These are phyloP conservation scores for Galago senegalensis DNA, from an alignment of 2,797 vertebrate species.

Conservation along the genomic window DNA sequence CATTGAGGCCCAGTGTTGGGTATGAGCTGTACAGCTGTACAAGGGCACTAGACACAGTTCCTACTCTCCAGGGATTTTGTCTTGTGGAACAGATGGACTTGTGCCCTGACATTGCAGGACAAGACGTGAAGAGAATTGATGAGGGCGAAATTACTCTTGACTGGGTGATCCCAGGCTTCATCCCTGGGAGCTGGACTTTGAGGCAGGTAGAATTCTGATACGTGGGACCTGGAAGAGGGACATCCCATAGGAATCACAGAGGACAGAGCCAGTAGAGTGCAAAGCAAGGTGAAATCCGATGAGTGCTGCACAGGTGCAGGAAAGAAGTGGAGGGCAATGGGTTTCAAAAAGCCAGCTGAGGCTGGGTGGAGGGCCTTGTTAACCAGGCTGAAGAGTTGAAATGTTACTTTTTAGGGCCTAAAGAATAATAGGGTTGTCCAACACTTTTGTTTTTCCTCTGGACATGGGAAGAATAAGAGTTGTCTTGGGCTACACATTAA, in stretches of 20 bases:
- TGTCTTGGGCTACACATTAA: too few species aligned
- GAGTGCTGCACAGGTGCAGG: too few species aligned
- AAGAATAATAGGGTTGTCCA: too few species aligned
- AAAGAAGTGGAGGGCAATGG: background rate
- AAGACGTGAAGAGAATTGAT: background rate
- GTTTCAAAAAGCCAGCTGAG: background rate
- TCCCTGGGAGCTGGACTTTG: background rate
- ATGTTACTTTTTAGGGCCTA: background rate
- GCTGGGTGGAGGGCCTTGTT: background rate
- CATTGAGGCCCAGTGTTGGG: background rate
- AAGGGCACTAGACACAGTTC: too few species aligned
- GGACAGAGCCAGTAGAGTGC: background rate
- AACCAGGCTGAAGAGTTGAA: accelerated
- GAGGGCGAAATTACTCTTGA: background rate
- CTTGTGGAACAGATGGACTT: background rate
- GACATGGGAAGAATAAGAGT: too few species aligned
- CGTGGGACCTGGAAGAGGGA: background rate
- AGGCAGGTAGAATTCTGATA: background rate
- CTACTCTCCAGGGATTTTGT: background rate
- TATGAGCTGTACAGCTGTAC: background rate
- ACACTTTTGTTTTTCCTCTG: too few species aligned
- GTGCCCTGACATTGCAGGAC: background rate
- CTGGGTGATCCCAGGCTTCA: background rate
- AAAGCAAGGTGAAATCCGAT: background rate
- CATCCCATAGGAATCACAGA: background rate